These are phyloP conservation scores for Myanophis thanlyinensis DNA, from an alignment of 2,113 vertebrate species.

Conservation along the genomic window DNA sequence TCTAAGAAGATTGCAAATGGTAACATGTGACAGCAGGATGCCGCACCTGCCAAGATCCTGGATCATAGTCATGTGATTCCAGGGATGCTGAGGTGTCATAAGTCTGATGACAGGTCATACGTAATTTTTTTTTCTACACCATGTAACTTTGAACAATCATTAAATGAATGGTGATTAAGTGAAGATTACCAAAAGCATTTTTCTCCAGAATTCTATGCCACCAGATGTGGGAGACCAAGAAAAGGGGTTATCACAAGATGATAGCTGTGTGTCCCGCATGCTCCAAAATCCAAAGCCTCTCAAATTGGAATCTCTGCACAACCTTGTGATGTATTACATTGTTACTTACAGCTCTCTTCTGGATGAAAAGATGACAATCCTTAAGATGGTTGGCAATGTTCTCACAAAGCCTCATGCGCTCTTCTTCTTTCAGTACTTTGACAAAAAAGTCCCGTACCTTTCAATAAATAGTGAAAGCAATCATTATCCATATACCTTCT, in stretches of 20 bases:
- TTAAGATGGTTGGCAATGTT: conserved; percentile 86
- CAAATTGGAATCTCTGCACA: background rate
- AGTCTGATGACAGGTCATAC: background rate
- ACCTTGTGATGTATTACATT: background rate
- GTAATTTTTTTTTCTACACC: background rate
- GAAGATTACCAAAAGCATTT: background rate
- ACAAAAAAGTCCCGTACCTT: conserved; percentile 86
- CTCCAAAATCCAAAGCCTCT: background rate
- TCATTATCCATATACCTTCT: background rate
- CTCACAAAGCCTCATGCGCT: conserved; percentile 83
- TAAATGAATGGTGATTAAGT: background rate
- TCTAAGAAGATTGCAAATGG: background rate
- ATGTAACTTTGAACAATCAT: background rate
- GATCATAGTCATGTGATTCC: background rate
- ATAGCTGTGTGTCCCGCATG: background rate
- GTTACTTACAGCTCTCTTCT: conserved; percentile 84
- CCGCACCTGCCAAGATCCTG: background rate
- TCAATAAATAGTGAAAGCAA: background rate
- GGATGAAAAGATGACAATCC: conserved; percentile 88
- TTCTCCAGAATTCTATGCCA: background rate
- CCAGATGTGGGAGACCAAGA: background rate
- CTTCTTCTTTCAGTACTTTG: conserved; percentile 81
- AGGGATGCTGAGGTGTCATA: background rate
- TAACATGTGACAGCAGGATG: background rate
- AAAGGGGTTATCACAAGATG: background rate